Conservation (phyloP, 2,888 invertebrate genomes). For the Chrysolina haemoptera region DNA sequence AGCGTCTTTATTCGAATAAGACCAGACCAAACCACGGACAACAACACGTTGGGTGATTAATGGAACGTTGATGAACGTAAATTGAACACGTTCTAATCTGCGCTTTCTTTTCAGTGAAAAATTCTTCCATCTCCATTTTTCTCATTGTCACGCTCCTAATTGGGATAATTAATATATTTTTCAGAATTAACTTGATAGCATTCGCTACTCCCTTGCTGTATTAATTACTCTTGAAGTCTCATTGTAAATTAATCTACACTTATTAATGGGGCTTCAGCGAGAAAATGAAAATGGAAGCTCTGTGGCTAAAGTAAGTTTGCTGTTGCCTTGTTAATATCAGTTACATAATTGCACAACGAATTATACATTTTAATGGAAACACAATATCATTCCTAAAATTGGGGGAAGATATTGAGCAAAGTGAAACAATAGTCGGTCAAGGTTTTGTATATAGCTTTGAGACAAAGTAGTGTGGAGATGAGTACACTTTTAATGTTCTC, state of each 20-base stretch:
- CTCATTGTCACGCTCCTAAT: slow-evolving; percentile 4
- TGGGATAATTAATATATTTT: slow-evolving; percentile 15
- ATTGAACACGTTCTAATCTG: neutral
- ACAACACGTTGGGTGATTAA: neutral
- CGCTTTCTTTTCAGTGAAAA: slow-evolving; percentile 2
- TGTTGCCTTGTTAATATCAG: neutral
- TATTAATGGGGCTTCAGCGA: neutral
- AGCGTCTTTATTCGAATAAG: neutral
- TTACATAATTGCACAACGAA: neutral
- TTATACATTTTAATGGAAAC: neutral
- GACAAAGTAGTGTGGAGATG: too few relatives aligned
- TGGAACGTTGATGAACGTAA: neutral
- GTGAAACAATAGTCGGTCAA: neutral
- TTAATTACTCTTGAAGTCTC: neutral
- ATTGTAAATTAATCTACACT: neutral
- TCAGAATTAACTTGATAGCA: neutral
- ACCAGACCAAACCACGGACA: neutral
- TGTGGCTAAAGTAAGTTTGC: neutral
- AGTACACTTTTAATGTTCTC: too few relatives aligned
- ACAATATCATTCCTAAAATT: neutral
- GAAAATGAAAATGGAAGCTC: neutral
- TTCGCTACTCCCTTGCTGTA: neutral
- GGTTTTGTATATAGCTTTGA: too few relatives aligned
- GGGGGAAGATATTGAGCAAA: neutral
- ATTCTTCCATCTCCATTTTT: neutral